Conservation (phyloP, 2,797 vertebrate genomes). For the Sebastes hubbsi region DNA sequence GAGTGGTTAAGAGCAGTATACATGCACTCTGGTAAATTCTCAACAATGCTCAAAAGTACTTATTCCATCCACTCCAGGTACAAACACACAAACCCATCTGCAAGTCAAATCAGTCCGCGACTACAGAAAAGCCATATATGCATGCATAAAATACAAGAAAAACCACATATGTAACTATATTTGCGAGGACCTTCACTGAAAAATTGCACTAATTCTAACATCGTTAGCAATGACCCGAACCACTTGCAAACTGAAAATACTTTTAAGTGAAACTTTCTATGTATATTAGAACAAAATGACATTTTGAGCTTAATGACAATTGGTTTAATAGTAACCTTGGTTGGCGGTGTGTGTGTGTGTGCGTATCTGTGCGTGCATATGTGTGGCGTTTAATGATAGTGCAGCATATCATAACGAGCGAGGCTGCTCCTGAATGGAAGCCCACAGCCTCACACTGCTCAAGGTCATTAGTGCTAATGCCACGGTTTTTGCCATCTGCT, state of each 20-base stretch:
- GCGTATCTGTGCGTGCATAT: background rate
- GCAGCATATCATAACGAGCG: conserved; percentile 64
- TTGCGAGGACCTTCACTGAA: background rate
- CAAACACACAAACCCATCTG: conserved; percentile 8
- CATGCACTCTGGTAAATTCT: background rate
- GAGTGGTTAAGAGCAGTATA: background rate
- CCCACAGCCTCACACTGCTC: conserved; percentile 67
- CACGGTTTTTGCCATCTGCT: conserved; percentile 87
- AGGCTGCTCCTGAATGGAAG: conserved; percentile 61
- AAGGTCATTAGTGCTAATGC: conserved; percentile 89
- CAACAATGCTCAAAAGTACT: background rate
- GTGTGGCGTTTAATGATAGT: conserved; percentile 63
- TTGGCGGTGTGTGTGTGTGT: background rate
- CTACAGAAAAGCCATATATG: background rate
- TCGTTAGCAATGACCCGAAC: background rate
- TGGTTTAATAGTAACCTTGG: conserved; percentile 33
- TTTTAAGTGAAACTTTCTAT: conserved; percentile 1
- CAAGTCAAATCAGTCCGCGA: conserved; percentile 24
- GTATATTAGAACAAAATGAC: conserved; percentile 7
- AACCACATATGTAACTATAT: background rate
- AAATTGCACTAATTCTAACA: background rate
- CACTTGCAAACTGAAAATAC: background rate
- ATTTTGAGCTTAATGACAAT: conserved; percentile 13
- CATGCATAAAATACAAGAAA: background rate
- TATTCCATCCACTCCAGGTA: conserved; percentile 2